Percentiles rank a stretch among this genome's conserved stretches.
Evolutionary conservation across 2,888 invertebrate species (phyloP).

Genomic region (Temnothorax ravouxi): DNA sequence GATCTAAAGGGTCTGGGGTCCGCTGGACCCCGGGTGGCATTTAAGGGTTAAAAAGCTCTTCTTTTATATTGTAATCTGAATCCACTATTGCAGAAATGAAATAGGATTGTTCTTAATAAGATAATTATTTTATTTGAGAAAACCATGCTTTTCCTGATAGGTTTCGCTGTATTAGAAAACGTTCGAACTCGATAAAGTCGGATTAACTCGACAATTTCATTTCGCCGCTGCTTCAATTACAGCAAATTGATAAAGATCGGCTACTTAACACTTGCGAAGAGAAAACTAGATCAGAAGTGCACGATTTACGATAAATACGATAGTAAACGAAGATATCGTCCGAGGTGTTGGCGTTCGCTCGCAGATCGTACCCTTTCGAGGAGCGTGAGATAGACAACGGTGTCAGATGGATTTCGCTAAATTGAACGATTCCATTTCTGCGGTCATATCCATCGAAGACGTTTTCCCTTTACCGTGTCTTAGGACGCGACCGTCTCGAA

Average conservation of each 20-base stretch:
- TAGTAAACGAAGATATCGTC: neutral
- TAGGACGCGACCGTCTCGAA: constrained; percentile 17
- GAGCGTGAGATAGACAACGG: constrained; percentile 55
- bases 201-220: constrained; percentile 26
- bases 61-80: constrained; percentile 1
- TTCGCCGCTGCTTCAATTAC: neutral
- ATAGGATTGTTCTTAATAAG: neutral
- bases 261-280: neutral
- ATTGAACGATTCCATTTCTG: constrained; percentile 60
- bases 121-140: neutral
- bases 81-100: neutral
- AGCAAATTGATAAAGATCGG: neutral
- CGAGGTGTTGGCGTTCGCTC: neutral
- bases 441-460: constrained; percentile 50
- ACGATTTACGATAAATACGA: constrained; percentile 38
- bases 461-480: constrained; percentile 43
- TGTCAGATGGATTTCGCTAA: constrained; percentile 55
- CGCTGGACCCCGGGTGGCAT: no score
- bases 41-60: no score
- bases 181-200: neutral
- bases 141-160: neutral
- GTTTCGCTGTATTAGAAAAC: constrained; percentile 8
- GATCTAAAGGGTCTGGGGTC: no score
- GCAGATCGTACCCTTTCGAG: constrained; percentile 52
- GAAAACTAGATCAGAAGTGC: constrained; percentile 6